phyloP scores from a whole-genome alignment of 2,888 invertebrate species.

The Microplitis manilae region DNA sequence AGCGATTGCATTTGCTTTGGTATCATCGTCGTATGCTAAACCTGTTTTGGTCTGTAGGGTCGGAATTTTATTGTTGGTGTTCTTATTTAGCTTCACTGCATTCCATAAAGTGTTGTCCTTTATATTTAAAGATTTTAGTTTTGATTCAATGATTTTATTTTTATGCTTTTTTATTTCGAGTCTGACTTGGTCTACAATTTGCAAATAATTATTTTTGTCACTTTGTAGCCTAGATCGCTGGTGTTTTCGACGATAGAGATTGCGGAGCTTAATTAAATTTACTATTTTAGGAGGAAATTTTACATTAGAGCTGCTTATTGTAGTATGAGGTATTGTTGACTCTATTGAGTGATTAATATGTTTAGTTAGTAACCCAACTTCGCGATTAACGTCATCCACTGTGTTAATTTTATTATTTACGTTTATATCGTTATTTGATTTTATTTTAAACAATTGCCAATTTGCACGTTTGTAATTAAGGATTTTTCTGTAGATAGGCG shows the following conservation, averaged over 20 bases:
- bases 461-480: slow-evolving; percentile 25
- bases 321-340: no score
- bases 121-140: slow-evolving; percentile 33
- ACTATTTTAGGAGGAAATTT: no score
- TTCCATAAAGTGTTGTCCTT: slow-evolving; percentile 43
- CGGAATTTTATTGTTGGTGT: slow-evolving; percentile 26
- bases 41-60: slow-evolving; percentile 31
- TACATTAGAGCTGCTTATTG: no score
- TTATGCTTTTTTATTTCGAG: not conserved
- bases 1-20: slow-evolving; percentile 41
- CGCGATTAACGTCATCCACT: no score
- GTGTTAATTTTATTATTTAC: no score
- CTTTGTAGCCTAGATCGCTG: no score
- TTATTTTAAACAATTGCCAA: slow-evolving; percentile 36
- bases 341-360: no score
- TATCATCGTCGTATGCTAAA: slow-evolving; percentile 21
- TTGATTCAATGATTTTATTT: slow-evolving; percentile 36
- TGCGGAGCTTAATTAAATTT: no score
- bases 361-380: no score
- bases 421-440: no score
- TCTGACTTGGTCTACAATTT: not conserved
- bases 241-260: no score
- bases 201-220: not conserved
- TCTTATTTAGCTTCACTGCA: slow-evolving; percentile 41
- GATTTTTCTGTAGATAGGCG: not conserved